A percentile compares a stretch with the other conserved stretches of the same genome.
Conservation (phyloP, 2,113 vertebrate genomes). For the Anthoscopus minutus region DNA sequence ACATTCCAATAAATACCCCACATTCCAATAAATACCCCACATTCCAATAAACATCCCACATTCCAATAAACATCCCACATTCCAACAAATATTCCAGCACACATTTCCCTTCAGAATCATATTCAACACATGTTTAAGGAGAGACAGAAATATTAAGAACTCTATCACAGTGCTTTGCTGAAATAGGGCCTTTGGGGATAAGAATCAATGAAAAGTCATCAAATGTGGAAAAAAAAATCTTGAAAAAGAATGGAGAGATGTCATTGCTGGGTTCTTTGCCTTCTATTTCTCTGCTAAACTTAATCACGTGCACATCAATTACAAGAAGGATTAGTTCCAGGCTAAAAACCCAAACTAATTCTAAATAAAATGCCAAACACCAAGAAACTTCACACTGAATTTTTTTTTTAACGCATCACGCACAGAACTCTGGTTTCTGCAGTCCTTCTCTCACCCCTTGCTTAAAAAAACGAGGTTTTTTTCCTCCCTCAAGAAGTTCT, state of each 20-base stretch:
- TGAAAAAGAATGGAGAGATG: neutral
- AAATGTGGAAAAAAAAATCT: neutral
- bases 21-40: neutral
- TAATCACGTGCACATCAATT: neutral
- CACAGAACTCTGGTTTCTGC: neutral
- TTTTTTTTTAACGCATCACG: neutral
- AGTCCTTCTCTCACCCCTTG: neutral
- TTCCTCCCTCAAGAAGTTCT: neutral
- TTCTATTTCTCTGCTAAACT: neutral
- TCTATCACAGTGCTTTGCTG: neutral
- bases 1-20: neutral
- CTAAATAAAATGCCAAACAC: neutral
- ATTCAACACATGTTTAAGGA: accelerated
- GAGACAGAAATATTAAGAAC: neutral
- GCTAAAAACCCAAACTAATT: neutral
- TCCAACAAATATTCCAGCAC: neutral
- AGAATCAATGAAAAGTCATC: neutral
- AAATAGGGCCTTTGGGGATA: neutral
- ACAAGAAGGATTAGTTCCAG: neutral
- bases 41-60: neutral
- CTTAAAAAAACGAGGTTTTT: neutral
- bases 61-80: too few species aligned
- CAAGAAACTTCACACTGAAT: neutral
- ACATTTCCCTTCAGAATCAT: neutral
- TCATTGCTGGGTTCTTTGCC: neutral